A percentile compares a stretch with the other conserved stretches of the same genome.
Conservation (phyloP, 2,113 vertebrate species). For the Tetraodon nigroviridis region DNA sequence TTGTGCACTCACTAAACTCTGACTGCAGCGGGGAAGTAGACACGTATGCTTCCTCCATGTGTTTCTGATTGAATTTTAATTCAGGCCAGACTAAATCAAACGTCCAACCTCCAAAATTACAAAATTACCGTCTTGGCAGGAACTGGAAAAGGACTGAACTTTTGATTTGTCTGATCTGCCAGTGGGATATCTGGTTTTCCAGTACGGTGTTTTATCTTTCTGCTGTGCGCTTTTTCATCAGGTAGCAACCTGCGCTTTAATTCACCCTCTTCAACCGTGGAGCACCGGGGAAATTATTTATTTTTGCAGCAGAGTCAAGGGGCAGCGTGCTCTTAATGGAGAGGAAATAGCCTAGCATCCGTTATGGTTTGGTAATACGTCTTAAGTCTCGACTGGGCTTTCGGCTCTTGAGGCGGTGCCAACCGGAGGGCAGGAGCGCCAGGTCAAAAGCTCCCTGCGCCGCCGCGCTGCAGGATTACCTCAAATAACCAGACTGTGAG, state of each 20-base stretch:
- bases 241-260: constrained; percentile 53
- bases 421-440: constrained; percentile 42
- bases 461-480: constrained; percentile 36
- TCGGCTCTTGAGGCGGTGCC: constrained; percentile 45
- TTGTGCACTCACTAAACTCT: constrained; percentile 11
- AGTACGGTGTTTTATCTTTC: constrained; percentile 49
- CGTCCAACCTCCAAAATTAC: constrained; percentile 62
- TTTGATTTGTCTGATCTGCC: constrained; percentile 56
- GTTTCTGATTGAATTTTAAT: constrained; percentile 72
- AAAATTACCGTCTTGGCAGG: constrained; percentile 61
- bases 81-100: constrained; percentile 58
- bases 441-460: constrained; percentile 32
- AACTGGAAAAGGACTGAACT: constrained; percentile 38
- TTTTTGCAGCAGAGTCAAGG: constrained; percentile 46
- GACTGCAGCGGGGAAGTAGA: constrained; percentile 15
- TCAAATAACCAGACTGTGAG: constrained; percentile 18
- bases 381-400: constrained; percentile 42
- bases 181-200: constrained; percentile 62
- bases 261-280: constrained; percentile 48
- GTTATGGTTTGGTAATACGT: constrained; percentile 52
- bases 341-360: constrained; percentile 52
- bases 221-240: constrained; percentile 63
- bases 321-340: constrained; percentile 38
- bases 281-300: constrained; percentile 56
- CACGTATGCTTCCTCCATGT: constrained; percentile 48